These are phyloP conservation scores for Ganaspis sp. DNA, from an alignment of 1,140 invertebrate genomes.

Conservation along the genomic window DNA sequence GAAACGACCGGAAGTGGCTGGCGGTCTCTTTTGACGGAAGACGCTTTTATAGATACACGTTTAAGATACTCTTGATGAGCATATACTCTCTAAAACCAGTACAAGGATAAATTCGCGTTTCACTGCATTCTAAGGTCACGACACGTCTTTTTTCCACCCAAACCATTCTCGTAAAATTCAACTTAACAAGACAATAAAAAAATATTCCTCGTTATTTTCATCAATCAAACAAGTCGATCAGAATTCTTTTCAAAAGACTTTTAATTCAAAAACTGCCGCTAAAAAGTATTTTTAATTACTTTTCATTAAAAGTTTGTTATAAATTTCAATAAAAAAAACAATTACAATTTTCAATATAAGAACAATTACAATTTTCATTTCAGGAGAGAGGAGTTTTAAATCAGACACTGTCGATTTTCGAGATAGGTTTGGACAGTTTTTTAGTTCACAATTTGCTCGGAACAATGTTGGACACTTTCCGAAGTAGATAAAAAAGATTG, in stretches of 20 bases:
- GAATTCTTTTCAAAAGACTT: slow-evolving; percentile 31
- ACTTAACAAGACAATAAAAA: neutral
- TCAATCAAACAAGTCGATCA: neutral
- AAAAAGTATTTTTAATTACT: no score
- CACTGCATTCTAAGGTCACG: slow-evolving; percentile 8
- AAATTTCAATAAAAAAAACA: no score
- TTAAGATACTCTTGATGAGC: slow-evolving; percentile 28
- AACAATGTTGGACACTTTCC: neutral
- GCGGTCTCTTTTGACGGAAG: slow-evolving; percentile 54
- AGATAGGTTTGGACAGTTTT: neutral
- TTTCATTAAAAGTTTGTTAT: no score
- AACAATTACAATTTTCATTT: no score
- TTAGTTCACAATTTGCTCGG: neutral
- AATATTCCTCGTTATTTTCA: slow-evolving; percentile 9
- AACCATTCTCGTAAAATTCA: neutral
- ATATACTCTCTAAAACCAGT: neutral
- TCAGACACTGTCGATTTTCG: neutral
- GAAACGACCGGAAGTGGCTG: slow-evolving; percentile 62
- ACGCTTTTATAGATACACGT: slow-evolving; percentile 15
- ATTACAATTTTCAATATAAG: no score
- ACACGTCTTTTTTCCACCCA: neutral
- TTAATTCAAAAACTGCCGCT: slow-evolving; percentile 43
- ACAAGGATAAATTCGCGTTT: slow-evolving; percentile 22
- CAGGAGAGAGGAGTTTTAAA: no score
- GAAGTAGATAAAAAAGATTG: slow-evolving; percentile 22